Evolutionary conservation across 2,113 vertebrate species (phyloP).

Genomic region (Labeo catla): DNA sequence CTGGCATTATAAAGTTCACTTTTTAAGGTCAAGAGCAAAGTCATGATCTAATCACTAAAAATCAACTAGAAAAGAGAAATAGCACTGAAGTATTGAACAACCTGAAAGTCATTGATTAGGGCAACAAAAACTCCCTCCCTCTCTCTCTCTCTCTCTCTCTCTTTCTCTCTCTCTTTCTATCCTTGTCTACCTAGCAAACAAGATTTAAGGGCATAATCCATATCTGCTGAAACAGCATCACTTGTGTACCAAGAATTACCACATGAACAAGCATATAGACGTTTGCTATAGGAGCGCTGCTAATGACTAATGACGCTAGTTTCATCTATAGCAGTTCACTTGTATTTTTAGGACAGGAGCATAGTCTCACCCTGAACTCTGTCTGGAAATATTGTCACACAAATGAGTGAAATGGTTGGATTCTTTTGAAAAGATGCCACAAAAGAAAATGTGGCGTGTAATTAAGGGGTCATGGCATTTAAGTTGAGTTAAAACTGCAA

Average conservation of each 20-base stretch:
- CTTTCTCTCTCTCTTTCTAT: not conserved
- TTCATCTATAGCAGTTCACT: not conserved
- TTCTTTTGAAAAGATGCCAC: not conserved
- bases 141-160: not conserved
- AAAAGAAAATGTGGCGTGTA: slow-evolving; percentile 38
- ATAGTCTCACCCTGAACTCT: not conserved
- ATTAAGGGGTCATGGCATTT: slow-evolving; percentile 35
- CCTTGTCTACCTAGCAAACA: not conserved
- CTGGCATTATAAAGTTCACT: not conserved
- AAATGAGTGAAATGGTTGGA: not conserved
- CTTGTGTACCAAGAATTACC: not conserved
- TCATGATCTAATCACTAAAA: not conserved
- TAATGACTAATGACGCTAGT: not conserved
- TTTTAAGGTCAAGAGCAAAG: not conserved
- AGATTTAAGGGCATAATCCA: not conserved
- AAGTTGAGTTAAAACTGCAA: slow-evolving; percentile 46
- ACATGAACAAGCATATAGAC: not conserved
- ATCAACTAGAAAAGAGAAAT: not conserved
- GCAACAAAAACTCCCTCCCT: not conserved
- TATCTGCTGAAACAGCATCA: not conserved
- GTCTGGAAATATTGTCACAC: not conserved
- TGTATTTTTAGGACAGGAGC: not conserved
- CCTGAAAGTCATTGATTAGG: slow-evolving; percentile 23
- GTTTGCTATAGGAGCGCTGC: not conserved
- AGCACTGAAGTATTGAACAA: slow-evolving; percentile 2